Evolutionary conservation across 2,888 invertebrate species (phyloP), one percentile per base, ranked within the genome.

Genomic region (Pherbina coryleti): DNA sequence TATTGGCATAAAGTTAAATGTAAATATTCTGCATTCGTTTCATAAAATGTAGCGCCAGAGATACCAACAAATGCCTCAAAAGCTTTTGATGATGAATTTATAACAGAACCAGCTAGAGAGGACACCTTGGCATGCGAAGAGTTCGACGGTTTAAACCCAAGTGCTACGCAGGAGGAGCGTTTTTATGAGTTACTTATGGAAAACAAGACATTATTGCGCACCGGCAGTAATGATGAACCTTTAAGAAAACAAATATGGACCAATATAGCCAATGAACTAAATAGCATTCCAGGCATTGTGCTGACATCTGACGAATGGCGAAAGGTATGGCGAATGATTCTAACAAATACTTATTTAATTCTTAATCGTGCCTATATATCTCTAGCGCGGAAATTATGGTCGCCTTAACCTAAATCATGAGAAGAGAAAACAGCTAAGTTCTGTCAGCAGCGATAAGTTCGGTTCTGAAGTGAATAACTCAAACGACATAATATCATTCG

Each of bases 181-280:
- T 57, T 80, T 8, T 66, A 73, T 70, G 78, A 80, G 49, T 74
- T 78, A 25, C 25, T 78, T 14, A 66, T n/a, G n/a, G 72, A 78
- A 28, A 71, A 80, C 44, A 75, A 60, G 22, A 34, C 71, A 7
- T 28, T 80, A n/a, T 22, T 80, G 49, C 57, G 49, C 11, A 67
- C 77, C 8, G 60, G 75, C 1, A 22, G 62, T 0, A 72, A 73
- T 17, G 77, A 80, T 71, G 78, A 78, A 28, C 80, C 80, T 5
- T 34, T 80, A 34, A 78, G 69, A 37, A 74, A 71, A 44, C 80
- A 73, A 4, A 75, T 80, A 1, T 80, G 80, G 80, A 60, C 71
- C 37, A 80, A 80, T 62, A 80, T 80, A 57, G 70, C 78, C 7
- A 75, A 78, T 8, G 75, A 80, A 51, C 71, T 80, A 25, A 80